phyloP scores from a whole-genome alignment of 2,888 invertebrate genomes.

The Crepidodera aurea region DNA sequence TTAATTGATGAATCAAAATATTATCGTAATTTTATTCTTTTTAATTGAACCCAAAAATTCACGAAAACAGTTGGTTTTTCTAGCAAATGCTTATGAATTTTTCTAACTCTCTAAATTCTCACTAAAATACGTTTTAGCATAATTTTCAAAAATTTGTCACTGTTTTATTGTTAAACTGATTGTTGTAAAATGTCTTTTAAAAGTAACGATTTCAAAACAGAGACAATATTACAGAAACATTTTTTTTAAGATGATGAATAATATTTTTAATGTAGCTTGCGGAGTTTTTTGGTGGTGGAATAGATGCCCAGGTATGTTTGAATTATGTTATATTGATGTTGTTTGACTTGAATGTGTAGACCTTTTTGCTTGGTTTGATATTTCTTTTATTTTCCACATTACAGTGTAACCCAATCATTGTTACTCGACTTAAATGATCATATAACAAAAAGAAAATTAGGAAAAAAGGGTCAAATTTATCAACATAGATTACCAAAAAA shows the following conservation, averaged over 20 bases:
- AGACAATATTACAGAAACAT: neutral
- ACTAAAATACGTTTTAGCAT: neutral
- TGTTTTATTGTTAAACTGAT: neutral
- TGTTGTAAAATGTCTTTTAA: too few species aligned
- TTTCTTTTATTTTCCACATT: too few species aligned
- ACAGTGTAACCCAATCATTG: neutral
- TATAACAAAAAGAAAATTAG: too few species aligned
- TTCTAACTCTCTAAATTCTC: slow-evolving; percentile 12
- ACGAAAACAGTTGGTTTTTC: too few species aligned
- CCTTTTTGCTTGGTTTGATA: neutral
- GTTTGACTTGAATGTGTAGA: slow-evolving; percentile 4
- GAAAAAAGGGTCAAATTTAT: too few species aligned
- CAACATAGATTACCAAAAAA: too few species aligned
- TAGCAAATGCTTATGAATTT: too few species aligned
- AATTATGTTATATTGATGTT: slow-evolving; percentile 32
- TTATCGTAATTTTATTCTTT: too few species aligned
- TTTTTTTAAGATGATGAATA: neutral
- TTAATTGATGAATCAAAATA: too few species aligned
- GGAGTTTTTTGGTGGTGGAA: slow-evolving; percentile 53
- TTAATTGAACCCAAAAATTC: too few species aligned
- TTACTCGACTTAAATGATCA: neutral
- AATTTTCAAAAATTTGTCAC: neutral
- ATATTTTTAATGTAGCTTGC: slow-evolving; percentile 44
- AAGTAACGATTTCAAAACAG: neutral
- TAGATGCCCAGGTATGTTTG: slow-evolving; percentile 72